Conservation (phyloP, 2,113 vertebrate species). For the Cervus canadensis region DNA sequence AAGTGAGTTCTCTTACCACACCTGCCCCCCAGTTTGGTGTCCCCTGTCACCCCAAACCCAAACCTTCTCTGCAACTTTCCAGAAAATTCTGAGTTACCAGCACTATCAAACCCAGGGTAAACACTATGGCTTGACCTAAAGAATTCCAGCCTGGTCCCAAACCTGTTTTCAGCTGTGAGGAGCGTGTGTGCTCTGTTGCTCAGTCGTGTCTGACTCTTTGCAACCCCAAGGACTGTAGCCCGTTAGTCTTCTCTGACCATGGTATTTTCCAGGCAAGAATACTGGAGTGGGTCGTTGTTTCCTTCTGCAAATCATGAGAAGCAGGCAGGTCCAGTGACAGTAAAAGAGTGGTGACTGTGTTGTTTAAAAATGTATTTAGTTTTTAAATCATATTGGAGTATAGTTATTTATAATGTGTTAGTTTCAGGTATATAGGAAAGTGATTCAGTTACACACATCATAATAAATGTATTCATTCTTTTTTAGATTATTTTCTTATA, state of each 20-base stretch:
- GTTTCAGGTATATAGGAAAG: not conserved
- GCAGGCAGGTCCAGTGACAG: not conserved
- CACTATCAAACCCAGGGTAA: not conserved
- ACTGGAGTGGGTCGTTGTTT: not conserved
- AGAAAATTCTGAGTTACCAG: not conserved
- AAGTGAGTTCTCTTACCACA: not conserved
- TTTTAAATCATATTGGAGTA: not conserved
- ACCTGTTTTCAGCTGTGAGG: not conserved
- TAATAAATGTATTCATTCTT: not conserved
- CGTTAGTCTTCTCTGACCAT: not conserved
- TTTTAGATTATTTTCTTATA: not conserved
- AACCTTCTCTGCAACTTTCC: not conserved
- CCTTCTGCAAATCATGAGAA: not conserved
- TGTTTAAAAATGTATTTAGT: not conserved
- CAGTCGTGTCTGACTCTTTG: not conserved
- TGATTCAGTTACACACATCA: not conserved
- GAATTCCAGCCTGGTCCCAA: not conserved
- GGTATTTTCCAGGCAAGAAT: not conserved
- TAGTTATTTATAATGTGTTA: not conserved
- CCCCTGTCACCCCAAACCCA: not conserved
- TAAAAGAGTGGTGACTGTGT: not conserved
- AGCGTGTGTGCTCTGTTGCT: fast-evolving
- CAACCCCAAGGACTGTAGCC: not conserved
- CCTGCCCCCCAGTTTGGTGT: not conserved
- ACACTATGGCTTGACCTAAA: not conserved